A percentile compares a stretch with the other conserved stretches of the same genome.
These are phyloP conservation scores for Tetropium fuscum DNA, from an alignment of 2,888 invertebrate genomes.

Conservation along the genomic window DNA sequence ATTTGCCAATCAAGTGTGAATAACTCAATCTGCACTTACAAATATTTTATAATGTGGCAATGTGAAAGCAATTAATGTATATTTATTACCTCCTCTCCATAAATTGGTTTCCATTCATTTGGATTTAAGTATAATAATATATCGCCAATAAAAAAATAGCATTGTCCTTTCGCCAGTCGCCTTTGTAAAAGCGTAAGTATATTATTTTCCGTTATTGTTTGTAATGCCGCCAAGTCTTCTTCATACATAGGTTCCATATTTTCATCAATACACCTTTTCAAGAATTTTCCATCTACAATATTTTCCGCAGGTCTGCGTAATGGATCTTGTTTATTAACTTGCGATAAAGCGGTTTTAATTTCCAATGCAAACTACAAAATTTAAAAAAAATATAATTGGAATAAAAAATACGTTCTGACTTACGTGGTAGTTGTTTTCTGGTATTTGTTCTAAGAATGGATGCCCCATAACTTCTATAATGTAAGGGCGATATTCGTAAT, in stretches of 20 bases:
- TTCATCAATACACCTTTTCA: conserved; percentile 68
- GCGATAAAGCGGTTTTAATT: conserved; percentile 70
- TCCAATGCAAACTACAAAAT: conserved; percentile 76
- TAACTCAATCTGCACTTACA: too few species aligned
- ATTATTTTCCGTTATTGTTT: conserved; percentile 78
- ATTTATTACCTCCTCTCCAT: conserved; percentile 64
- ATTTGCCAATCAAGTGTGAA: too few species aligned
- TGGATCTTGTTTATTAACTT: conserved; percentile 47
- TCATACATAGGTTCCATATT: conserved; percentile 80
- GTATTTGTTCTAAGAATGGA: conserved; percentile 82
- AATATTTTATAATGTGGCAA: too few species aligned
- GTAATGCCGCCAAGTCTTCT: conserved; percentile 86
- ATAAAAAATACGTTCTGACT: conserved; percentile 39
- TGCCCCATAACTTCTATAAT: conserved; percentile 86
- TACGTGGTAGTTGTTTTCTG: conserved; percentile 85
- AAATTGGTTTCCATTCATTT: conserved; percentile 80
- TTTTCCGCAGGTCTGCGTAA: conserved; percentile 65
- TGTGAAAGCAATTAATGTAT: background rate
- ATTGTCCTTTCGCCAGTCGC: conserved; percentile 75
- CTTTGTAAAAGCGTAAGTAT: conserved; percentile 78
- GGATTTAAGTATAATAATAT: conserved; percentile 84
- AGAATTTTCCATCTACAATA: conserved; percentile 63
- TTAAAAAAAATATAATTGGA: conserved; percentile 16
- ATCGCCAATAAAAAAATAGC: conserved; percentile 85
- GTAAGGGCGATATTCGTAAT: conserved; percentile 87